These are phyloP conservation scores for Sycon ciliatum DNA, from an alignment of 37 sponge, comb jelly and placozoan genomes.

Conservation along the genomic window DNA sequence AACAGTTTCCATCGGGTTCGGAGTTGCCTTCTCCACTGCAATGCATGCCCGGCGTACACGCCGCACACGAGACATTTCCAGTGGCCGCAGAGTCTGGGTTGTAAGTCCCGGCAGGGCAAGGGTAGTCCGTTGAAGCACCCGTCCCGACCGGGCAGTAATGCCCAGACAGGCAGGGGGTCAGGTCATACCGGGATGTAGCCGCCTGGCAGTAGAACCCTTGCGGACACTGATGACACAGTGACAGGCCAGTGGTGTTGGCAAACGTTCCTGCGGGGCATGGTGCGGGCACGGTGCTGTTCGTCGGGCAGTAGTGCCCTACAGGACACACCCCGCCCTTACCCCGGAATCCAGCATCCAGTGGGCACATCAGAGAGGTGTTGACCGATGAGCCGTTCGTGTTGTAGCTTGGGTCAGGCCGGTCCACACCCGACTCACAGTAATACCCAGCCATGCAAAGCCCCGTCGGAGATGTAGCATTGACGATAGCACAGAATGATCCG, in stretches of 20 bases:
- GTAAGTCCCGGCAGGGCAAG: neutral
- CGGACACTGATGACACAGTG: conserved; percentile 15
- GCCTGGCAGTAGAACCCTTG: conserved; percentile 18
- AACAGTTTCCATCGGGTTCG: neutral
- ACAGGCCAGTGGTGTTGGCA: conserved; percentile 11
- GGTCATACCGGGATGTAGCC: neutral
- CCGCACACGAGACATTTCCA: neutral
- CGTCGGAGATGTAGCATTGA: conserved; percentile 9
- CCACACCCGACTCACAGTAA: conserved; percentile 24
- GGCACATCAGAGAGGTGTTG: neutral
- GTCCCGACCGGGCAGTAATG: neutral
- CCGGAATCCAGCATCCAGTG: neutral
- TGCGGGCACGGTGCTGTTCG: neutral
- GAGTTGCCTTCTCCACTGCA: neutral
- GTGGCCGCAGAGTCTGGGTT: neutral
- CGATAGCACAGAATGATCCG: conserved; percentile 20
- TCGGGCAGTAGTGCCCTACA: conserved; percentile 28
- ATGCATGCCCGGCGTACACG: neutral
- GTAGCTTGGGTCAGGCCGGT: neutral
- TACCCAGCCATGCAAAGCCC: conserved; percentile 34
- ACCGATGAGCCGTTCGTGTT: neutral
- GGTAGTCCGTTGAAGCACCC: neutral
- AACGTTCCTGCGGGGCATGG: conserved; percentile 32
- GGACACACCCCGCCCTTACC: conserved; percentile 28
- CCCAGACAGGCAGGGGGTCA: neutral